Evolutionary conservation across 2,888 invertebrate species (phyloP).

Genomic region (Nebria brevicollis): DNA sequence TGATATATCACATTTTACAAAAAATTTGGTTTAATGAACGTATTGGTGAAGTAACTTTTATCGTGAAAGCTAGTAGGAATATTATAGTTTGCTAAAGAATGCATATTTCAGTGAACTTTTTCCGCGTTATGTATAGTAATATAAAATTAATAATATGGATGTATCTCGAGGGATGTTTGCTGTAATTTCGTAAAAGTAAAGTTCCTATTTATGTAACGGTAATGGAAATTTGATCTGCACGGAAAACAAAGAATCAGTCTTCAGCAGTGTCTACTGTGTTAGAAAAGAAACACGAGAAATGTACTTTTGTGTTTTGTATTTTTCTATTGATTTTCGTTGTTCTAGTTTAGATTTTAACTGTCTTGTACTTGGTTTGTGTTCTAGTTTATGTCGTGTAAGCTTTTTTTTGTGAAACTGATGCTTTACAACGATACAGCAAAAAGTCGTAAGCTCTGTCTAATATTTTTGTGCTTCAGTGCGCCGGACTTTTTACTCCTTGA

Average conservation of each 20-base stretch:
- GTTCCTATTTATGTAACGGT: not conserved
- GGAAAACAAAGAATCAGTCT: not conserved
- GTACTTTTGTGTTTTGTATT: not conserved
- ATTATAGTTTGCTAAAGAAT: not conserved
- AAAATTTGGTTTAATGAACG: not conserved
- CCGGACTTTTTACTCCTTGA: not conserved
- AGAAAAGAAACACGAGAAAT: not conserved
- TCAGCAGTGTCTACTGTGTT: not conserved
- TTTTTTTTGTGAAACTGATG: constrained; percentile 10
- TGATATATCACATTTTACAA: not conserved
- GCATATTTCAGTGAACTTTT: not conserved
- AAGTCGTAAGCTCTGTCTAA: constrained; percentile 14
- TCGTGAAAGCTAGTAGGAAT: not conserved
- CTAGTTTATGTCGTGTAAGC: constrained; percentile 16
- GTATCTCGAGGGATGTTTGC: not conserved
- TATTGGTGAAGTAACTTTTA: not conserved
- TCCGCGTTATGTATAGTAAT: not conserved
- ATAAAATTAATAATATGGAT: not conserved
- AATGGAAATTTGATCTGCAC: not conserved
- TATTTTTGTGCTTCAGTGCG: constrained; percentile 4
- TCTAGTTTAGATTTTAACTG: not conserved
- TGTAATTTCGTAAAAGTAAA: not conserved
- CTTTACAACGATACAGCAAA: constrained; percentile 17
- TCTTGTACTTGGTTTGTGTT: constrained; percentile 8
- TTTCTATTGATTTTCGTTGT: not conserved